A percentile compares a stretch with the other conserved stretches of the same genome.
Evolutionary conservation across 2,888 invertebrate genomes (phyloP).

Genomic region (Pyrrhia umbra): DNA sequence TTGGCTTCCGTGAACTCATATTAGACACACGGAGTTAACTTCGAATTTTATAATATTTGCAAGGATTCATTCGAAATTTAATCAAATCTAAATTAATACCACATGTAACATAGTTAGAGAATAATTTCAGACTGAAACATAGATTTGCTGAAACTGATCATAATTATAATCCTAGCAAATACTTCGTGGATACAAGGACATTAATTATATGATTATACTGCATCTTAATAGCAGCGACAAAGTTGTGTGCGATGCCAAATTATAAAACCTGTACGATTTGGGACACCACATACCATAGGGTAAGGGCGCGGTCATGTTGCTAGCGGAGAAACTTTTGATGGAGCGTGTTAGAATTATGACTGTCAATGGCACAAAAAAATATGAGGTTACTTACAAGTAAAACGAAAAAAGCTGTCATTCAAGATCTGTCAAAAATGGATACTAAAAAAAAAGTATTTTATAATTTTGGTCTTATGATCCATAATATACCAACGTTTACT

Average conservation of each 20-base stretch:
- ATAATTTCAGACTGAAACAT: constrained; percentile 28
- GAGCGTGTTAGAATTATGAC: no score
- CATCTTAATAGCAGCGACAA: constrained; percentile 59
- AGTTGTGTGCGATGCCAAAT: constrained; percentile 59
- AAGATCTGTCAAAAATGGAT: no score
- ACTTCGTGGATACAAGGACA: constrained; percentile 25
- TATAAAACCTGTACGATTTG: constrained; percentile 60
- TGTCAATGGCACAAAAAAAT: no score
- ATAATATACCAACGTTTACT: no score
- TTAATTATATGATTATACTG: constrained; percentile 57
- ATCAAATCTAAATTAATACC: constrained; percentile 6
- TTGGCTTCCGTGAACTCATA: no score
- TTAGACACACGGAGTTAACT: no score
- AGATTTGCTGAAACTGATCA: constrained; percentile 29
- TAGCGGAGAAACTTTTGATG: constrained; percentile 15
- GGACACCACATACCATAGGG: constrained; percentile 40
- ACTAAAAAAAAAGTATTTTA: no score
- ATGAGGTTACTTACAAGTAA: no score
- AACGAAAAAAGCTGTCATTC: no score
- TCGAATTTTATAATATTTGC: no score
- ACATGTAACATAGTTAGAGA: constrained; percentile 24
- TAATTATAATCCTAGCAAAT: constrained; percentile 39
- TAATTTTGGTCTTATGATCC: no score
- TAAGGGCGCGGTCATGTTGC: constrained; percentile 19
- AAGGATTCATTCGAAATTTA: neutral